These are phyloP conservation scores for Drosophila flavopinicola DNA, from an alignment of 2,888 invertebrate genomes.

Conservation along the genomic window DNA sequence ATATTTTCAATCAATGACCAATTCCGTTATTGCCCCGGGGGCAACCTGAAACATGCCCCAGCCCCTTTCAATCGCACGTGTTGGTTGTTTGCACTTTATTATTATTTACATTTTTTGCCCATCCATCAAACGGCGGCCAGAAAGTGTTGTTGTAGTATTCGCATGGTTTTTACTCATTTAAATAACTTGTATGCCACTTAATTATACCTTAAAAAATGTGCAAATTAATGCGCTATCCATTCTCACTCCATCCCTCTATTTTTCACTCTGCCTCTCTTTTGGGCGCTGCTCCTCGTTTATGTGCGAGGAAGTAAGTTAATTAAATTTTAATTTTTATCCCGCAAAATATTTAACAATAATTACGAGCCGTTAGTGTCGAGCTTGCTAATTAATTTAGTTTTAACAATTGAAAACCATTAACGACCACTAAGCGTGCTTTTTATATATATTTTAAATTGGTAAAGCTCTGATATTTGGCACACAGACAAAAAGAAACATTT, in stretches of 20 bases:
- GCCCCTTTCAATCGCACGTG: constrained; percentile 17
- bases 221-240: constrained; percentile 37
- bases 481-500: not conserved
- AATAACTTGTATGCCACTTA: constrained; percentile 61
- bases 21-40: constrained; percentile 5
- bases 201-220: constrained; percentile 63
- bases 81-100: constrained; percentile 55
- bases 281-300: not conserved
- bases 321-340: constrained; percentile 54
- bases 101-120: constrained; percentile 47
- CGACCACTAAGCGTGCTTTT: constrained; percentile 14
- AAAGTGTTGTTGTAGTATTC: constrained; percentile 27
- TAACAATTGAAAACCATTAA: constrained; percentile 11
- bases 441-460: constrained; percentile 18
- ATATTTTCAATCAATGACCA: constrained; percentile 66
- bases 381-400: constrained; percentile 39
- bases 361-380: constrained; percentile 10
- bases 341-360: constrained; percentile 54
- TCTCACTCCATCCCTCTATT: not conserved
- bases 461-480: not conserved
- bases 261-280: not conserved
- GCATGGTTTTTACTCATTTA: constrained; percentile 41
- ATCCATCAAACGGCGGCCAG: constrained; percentile 44
- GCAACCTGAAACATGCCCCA: too few species aligned
- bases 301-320: constrained; percentile 45